phyloP scores from a whole-genome alignment of 2,888 invertebrate species.

The Ophion ventricosus region DNA sequence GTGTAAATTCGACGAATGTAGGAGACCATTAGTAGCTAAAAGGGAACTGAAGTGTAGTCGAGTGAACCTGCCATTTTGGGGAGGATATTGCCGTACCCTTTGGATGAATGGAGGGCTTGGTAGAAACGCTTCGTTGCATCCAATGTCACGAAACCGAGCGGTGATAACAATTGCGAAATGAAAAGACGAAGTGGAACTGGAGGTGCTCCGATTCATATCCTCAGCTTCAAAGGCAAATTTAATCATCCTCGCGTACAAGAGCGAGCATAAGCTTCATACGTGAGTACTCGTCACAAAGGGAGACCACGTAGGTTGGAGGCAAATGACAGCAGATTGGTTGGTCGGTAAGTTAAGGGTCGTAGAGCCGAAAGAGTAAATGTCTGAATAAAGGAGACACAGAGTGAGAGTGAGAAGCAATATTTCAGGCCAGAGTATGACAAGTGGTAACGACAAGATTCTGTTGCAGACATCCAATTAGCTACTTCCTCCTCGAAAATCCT shows the following conservation, averaged over 20 bases:
- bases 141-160: slow-evolving; percentile 1
- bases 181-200: neutral
- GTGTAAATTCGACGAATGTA: neutral
- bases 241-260: slow-evolving; percentile 1
- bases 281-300: slow-evolving; percentile 10
- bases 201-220: neutral
- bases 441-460: slow-evolving; percentile 80
- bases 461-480: slow-evolving; percentile 79
- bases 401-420: slow-evolving; percentile 61
- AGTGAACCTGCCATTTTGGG: neutral
- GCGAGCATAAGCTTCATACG: neutral
- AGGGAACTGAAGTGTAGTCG: neutral
- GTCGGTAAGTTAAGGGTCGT: slow-evolving; percentile 28
- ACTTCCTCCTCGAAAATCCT: slow-evolving; percentile 51
- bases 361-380: neutral
- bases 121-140: neutral
- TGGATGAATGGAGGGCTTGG: neutral
- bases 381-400: slow-evolving; percentile 17
- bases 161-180: neutral
- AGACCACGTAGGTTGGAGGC: neutral
- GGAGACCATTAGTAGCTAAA: neutral
- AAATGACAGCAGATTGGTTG: slow-evolving; percentile 13
- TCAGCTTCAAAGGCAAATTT: slow-evolving; percentile 20
- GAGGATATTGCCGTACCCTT: neutral
- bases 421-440: slow-evolving; percentile 78